phyloP scores from a whole-genome alignment of 2,888 invertebrate species.

The Agriotes lineatus region DNA sequence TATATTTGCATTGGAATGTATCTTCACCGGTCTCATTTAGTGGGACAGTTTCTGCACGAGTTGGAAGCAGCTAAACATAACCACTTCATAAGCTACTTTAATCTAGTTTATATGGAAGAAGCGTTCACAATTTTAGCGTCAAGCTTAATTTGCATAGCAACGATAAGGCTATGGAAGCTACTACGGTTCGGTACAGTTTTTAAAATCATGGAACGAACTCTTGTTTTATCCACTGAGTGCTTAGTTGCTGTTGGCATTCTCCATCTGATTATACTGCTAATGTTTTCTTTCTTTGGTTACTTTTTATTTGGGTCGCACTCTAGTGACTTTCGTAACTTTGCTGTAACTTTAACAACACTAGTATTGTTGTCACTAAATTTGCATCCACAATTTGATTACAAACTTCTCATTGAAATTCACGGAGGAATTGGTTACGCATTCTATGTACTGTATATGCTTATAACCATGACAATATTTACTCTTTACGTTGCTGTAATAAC shows the following conservation, averaged over 20 bases:
- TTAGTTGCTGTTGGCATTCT: conserved; percentile 37
- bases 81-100: conserved; percentile 46
- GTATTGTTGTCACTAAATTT: conserved; percentile 47
- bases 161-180: conserved; percentile 48
- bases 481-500: conserved; percentile 43
- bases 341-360: conserved; percentile 39
- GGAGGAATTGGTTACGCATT: conserved; percentile 22
- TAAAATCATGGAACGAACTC: conserved; percentile 47
- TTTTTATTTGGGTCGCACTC: conserved; percentile 44
- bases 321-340: conserved; percentile 38
- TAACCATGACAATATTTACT: conserved; percentile 35
- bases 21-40: conserved; percentile 27
- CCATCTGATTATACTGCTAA: conserved; percentile 35
- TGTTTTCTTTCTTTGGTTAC: conserved; percentile 38
- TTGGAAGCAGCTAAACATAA: conserved; percentile 46
- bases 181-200: conserved; percentile 48
- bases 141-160: conserved; percentile 45
- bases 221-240: conserved; percentile 27
- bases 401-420: no score
- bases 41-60: conserved; percentile 39
- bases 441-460: conserved; percentile 41
- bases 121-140: conserved; percentile 42
- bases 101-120: conserved; percentile 39
- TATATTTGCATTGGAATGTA: no score
- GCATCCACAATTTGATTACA: conserved; percentile 38